Evolutionary conservation across 2,797 vertebrate species (phyloP).

Genomic region (Cynopterus sphinx): DNA sequence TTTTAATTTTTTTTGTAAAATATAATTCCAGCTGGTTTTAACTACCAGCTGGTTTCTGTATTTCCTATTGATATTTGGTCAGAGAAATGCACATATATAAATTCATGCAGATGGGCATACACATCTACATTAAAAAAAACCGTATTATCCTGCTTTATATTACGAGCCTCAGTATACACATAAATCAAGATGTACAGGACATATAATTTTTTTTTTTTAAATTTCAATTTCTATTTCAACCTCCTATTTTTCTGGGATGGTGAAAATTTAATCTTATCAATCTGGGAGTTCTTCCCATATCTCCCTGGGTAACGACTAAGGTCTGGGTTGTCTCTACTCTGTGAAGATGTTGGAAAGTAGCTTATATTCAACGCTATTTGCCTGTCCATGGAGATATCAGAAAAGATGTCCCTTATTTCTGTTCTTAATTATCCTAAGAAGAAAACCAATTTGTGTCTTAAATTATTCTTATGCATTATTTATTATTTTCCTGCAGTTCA

Average conservation of each 20-base stretch:
- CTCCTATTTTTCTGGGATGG: neutral
- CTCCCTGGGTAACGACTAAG: neutral
- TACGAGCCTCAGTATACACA: neutral
- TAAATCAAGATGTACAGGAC: neutral
- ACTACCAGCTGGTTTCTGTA: neutral
- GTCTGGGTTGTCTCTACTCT: neutral
- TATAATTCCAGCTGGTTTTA: neutral
- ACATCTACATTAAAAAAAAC: neutral
- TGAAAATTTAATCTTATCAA: neutral
- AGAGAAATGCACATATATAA: neutral
- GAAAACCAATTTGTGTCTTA: neutral
- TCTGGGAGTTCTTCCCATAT: neutral
- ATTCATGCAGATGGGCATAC: neutral
- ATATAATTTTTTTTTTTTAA: neutral
- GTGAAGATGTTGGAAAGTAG: neutral
- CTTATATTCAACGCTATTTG: neutral
- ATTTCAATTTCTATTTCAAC: neutral
- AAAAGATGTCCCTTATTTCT: neutral
- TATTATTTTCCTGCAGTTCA: conserved; percentile 17
- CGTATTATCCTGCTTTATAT: neutral
- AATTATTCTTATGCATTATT: neutral
- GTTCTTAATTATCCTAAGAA: neutral
- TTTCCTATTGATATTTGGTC: neutral
- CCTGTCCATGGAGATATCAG: neutral
- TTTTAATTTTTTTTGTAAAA: neutral